Evolutionary conservation across 2,888 invertebrate genomes (phyloP).

Genomic region (Nephrotoma guestfalica): DNA sequence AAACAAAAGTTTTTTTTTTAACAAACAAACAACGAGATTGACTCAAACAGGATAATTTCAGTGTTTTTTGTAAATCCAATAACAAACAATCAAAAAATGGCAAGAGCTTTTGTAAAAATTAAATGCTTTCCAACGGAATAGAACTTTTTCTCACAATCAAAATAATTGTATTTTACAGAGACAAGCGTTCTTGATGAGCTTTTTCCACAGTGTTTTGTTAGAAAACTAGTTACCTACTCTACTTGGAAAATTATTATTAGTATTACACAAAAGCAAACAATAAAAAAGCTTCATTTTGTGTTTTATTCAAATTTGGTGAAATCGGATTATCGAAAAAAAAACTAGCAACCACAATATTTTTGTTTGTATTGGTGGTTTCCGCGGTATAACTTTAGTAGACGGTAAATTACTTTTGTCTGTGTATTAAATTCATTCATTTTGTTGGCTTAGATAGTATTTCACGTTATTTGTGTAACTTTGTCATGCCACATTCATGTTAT

Average conservation of each 20-base stretch:
- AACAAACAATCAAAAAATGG: neutral
- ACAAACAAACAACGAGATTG: neutral
- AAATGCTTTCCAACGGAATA: neutral
- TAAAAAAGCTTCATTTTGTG: neutral
- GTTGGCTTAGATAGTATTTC: neutral
- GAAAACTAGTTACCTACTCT: neutral
- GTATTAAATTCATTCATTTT: neutral
- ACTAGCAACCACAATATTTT: neutral
- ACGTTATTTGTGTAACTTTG: neutral
- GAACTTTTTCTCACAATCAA: neutral
- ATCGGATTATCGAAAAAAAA: neutral
- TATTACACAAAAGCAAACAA: neutral
- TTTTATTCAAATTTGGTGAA: neutral
- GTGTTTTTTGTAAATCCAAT: neutral
- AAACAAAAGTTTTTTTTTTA: neutral
- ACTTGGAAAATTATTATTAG: neutral
- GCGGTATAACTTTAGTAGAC: neutral
- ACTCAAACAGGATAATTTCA: neutral
- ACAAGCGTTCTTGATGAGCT: neutral
- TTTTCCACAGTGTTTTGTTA: neutral
- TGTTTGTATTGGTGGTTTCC: too few relatives aligned
- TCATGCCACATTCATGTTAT: neutral
- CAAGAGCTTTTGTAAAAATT: neutral
- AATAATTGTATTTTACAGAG: neutral
- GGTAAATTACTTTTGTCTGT: neutral